A percentile compares a stretch with the other conserved stretches of the same genome.
Conservation (phyloP, 2,797 vertebrate species). For the Syngnathus acus region DNA sequence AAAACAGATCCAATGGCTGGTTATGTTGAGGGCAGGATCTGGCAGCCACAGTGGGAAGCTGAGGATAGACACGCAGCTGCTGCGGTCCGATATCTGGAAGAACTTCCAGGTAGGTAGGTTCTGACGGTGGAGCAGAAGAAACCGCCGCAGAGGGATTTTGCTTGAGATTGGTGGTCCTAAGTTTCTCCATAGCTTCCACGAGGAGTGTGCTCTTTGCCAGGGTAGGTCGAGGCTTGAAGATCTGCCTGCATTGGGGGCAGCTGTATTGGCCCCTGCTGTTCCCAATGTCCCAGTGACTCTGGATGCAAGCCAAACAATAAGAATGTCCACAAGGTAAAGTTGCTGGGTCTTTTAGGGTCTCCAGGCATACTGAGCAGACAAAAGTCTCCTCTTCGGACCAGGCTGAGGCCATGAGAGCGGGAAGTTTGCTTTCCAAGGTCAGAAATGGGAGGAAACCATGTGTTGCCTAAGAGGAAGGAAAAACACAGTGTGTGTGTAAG, state of each 20-base stretch:
- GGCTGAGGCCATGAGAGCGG: conserved; percentile 51
- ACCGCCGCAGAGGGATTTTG: conserved; percentile 3
- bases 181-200: conserved; percentile 68
- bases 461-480: neutral
- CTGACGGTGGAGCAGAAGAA: conserved; percentile 30
- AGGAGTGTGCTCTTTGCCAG: conserved; percentile 68
- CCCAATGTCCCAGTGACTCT: conserved; percentile 68
- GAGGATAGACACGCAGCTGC: conserved; percentile 56
- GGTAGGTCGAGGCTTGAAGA: conserved; percentile 65
- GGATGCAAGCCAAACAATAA: conserved; percentile 72
- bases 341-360: conserved; percentile 64
- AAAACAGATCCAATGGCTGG: conserved; percentile 63
- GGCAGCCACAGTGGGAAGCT: conserved; percentile 43
- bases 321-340: conserved; percentile 75
- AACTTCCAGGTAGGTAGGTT: conserved; percentile 46
- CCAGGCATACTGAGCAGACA: conserved; percentile 71
- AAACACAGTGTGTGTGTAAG: neutral
- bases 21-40: conserved; percentile 57
- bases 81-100: conserved; percentile 20
- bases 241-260: conserved; percentile 72
- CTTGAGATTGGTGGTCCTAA: conserved; percentile 50
- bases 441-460: neutral
- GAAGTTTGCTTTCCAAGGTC: neutral
- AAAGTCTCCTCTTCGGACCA: conserved; percentile 67
- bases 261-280: conserved; percentile 44